phyloP scores from a whole-genome alignment of 2,888 invertebrate genomes.

The Perizoma flavofasciatum region DNA sequence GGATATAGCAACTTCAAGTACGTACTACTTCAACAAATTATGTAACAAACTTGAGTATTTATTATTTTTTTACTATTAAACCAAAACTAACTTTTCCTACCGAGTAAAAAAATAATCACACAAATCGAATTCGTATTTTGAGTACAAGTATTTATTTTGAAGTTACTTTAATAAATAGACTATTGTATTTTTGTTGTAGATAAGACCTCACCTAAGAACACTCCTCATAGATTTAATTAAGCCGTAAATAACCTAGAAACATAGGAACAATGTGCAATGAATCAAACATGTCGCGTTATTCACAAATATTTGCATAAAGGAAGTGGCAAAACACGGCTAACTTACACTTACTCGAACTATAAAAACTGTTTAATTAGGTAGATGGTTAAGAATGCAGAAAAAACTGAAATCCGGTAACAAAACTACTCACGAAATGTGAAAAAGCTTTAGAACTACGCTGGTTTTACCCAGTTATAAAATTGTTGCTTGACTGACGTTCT shows the following conservation, averaged over 20 bases:
- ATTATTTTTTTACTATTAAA: too few species aligned
- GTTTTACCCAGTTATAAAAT: too few species aligned
- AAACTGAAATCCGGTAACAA: not conserved
- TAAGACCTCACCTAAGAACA: too few species aligned
- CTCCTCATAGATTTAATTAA: slow-evolving; percentile 12
- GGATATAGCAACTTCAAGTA: not conserved
- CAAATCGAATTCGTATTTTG: too few species aligned
- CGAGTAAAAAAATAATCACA: too few species aligned
- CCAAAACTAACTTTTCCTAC: too few species aligned
- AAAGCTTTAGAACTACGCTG: not conserved
- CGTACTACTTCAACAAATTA: too few species aligned
- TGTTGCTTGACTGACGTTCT: too few species aligned
- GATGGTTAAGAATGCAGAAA: not conserved
- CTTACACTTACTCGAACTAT: slow-evolving; percentile 14
- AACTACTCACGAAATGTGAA: not conserved
- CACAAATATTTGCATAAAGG: slow-evolving; percentile 20
- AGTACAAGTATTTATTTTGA: too few species aligned
- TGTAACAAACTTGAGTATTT: too few species aligned
- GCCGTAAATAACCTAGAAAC: slow-evolving; percentile 19
- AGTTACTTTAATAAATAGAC: too few species aligned
- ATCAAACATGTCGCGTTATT: slow-evolving; percentile 18
- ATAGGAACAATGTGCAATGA: slow-evolving; percentile 20
- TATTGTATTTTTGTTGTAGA: too few species aligned
- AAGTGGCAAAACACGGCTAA: slow-evolving; percentile 20
- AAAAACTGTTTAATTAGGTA: slow-evolving; percentile 9